Percentiles rank a stretch among this genome's conserved stretches.
These are phyloP conservation scores for Tuta absoluta DNA, from an alignment of 2,888 invertebrate species.

Conservation along the genomic window DNA sequence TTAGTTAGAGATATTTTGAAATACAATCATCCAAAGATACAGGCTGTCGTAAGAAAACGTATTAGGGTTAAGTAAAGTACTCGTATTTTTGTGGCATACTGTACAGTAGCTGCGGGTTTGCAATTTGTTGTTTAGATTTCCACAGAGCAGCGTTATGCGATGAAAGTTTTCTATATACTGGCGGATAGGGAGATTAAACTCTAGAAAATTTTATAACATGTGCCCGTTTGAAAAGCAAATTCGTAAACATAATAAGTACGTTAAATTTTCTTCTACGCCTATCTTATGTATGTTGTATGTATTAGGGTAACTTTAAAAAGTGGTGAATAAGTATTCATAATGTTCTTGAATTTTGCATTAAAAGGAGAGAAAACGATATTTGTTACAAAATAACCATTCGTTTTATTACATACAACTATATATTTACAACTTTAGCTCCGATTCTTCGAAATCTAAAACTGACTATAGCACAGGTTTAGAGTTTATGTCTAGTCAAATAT, in stretches of 20 bases:
- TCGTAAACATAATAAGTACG: background rate
- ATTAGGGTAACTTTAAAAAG: background rate
- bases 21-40: too few species aligned
- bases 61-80: background rate
- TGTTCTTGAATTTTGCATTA: too few species aligned
- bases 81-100: background rate
- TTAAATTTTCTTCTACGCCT: background rate
- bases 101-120: constrained; percentile 3
- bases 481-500: too few species aligned
- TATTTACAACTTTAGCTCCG: too few species aligned
- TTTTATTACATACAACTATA: too few species aligned
- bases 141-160: constrained; percentile 29
- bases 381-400: too few species aligned
- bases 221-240: constrained; percentile 14
- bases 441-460: too few species aligned
- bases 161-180: constrained; percentile 26
- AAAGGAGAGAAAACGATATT: too few species aligned
- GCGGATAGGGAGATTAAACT: constrained; percentile 30
- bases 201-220: constrained; percentile 14
- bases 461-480: too few species aligned
- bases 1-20: too few species aligned
- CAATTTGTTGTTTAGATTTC: constrained; percentile 33
- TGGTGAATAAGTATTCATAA: too few species aligned
- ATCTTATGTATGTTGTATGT: background rate
- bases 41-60: too few species aligned